Base-by-base conservation (phyloP, 1,140 invertebrate species). In the Leptinotarsa lineolata region DNA sequence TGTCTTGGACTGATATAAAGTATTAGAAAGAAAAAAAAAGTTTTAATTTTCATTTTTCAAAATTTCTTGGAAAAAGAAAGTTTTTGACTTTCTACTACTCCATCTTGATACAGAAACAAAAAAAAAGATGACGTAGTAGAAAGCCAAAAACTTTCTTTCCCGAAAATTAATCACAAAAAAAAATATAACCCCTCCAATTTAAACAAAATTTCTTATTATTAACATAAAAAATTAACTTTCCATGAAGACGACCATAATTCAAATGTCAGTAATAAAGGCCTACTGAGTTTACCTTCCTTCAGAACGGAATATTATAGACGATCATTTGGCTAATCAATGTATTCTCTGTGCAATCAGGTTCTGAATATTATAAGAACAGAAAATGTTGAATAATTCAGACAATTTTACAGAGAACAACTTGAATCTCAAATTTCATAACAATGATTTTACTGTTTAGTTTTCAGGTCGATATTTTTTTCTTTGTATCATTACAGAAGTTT, bases 281-380 rank as follows among this genome's bases (percentile, higher is more conserved):
- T 46, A 46, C 13, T 13, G 45, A 60, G 6, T n/a, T 8, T 60
- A 60, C 59, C 59, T 5, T n/a, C 21, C n/a, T 60, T 60, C 59
- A 60, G 59, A 60, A 60, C 59, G 5, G 59, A 60, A 60, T 60
- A n/a, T 60, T 60, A 8, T n/a, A 60, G 59, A 60, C 59, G 59
- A 60, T 60, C 16, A 4, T 60, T 60, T n/a, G n/a, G 59, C 59
- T 60, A 60, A 8, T 8, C 59, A 60, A 60, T 60, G 6, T n/a
- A 60, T n/a, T 60, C 59, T n/a, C 59, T 60, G n/a, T 60, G 59
- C 59, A 60, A 60, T 60, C 59, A n/a, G 6, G 59, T 60, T 18
- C 59, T 60, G 20, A 60, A 60, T n/a, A n/a, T 60, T 21, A 60
- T 60, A 60, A 60, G n/a, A 60, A n/a, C 21, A 8, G 6, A n/a